Evolutionary conservation across 2,797 vertebrate genomes (phyloP), one percentile per base, ranked within the genome.

Genomic region (Acipenser transmontanus): DNA sequence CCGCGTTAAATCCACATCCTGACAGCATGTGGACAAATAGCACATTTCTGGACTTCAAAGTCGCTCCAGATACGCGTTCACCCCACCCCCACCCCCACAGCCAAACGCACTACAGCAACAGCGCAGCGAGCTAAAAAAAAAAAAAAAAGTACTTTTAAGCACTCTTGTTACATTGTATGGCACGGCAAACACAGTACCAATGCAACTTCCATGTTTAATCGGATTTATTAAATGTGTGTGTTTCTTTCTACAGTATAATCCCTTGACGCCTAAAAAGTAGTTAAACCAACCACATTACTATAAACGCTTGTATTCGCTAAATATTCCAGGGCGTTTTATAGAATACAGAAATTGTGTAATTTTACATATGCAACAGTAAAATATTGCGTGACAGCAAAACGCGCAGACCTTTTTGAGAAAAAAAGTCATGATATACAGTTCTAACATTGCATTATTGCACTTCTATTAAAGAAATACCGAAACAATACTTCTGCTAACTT

Each of bases 1-100:
- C 73, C 74, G 72, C 73, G 52, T 51, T 68, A 77, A 52, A 82
- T 81, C 78, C 80, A 81, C 85, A 87, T 84, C 80, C 81, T 78
- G 78, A 71, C 76, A 77, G 76, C 87, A 86, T 86, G 80, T 84
- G 82, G 74, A 76, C 71, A 72, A 63, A 70, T 51, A 1, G 6
- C 61, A 77, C 62, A 48, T 61, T 68, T 59, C 68, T 60, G 64
- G 50, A 74, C 81, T 79, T 87, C 86, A 87, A 86, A 88, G 79
- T 64, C 72, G 49, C 68, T 77, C 76, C 76, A 81, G 71, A 74
- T 76, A 79, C 67, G 72, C 69, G 71, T 69, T 76, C 78, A 66
- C 50, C 47, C 13, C 12, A 17, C 64, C 49, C 49, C 66, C 62
- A 60, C 12, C 63, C 61, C 52, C 17, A 17, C 17, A 17, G 56